A percentile compares a stretch with the other conserved stretches of the same genome.
Conservation (phyloP, 2,113 vertebrate genomes). For the Cariama cristata region DNA sequence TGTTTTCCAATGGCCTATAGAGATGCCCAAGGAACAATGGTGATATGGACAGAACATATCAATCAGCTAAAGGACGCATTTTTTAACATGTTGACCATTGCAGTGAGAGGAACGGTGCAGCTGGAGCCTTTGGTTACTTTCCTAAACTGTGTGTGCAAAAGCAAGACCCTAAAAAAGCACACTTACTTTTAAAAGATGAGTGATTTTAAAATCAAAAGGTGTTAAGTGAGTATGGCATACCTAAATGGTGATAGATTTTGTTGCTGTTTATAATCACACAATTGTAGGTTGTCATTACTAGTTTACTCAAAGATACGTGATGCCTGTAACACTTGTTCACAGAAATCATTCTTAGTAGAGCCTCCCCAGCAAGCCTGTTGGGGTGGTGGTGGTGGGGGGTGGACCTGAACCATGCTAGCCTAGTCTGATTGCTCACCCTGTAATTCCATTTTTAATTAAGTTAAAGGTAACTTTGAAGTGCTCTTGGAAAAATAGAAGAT, state of each 20-base stretch:
- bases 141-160: background rate
- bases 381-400: too few relatives aligned
- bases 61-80: background rate
- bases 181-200: background rate
- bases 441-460: constrained; percentile 12
- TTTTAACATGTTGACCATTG: background rate
- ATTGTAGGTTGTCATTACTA: background rate
- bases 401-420: background rate
- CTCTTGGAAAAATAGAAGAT: constrained; percentile 19
- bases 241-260: background rate
- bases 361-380: too few relatives aligned
- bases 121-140: background rate
- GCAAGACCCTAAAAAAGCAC: background rate
- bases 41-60: background rate
- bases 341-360: background rate
- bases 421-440: background rate
- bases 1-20: background rate
- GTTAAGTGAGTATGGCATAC: background rate
- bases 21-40: background rate
- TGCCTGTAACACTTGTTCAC: background rate
- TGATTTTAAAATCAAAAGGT: background rate
- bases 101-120: background rate
- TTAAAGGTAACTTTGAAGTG: constrained; percentile 28
- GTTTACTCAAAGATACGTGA: background rate
- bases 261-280: background rate